Base-by-base conservation (phyloP, 2,888 invertebrate species). In the Eupithecia subumbrata region DNA sequence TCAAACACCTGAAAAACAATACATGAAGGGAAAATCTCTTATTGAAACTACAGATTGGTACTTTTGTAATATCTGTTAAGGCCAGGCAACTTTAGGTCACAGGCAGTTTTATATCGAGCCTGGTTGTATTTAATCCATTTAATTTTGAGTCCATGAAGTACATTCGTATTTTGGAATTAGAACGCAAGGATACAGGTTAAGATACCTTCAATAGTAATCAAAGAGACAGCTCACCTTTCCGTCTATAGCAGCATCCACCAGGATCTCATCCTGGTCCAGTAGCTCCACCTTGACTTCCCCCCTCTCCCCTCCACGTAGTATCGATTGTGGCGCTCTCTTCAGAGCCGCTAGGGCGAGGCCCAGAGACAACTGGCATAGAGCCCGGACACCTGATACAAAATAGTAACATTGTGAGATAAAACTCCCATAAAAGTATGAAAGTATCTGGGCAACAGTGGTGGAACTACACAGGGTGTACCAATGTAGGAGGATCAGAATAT, bases 191-290 rank as follows among this genome's bases (percentile, higher is more conserved):
- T n/a, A 30, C 30, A 30, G 30, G 30, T 30, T 30, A 30, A 30
- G 30, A 30, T 30, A 30, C 30, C 30, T 30, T 30, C 30, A 30
- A 30, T 30, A 37, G 37, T 37, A 25, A 11, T 25, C 12, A 25
- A 25, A 34, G 16, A 34, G 25, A 34, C 63, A 22, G 25, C 14
- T 76, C 43, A 94, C 95, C 89, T 96, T 96, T 72, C 96, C 96
- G 64, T 97, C 96, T 67, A 98, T 96, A 1, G 98, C 98, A 9
- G 96, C 95, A 84, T 98, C 98, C 1, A 98, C 95, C 0, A 98
- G 92, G 78, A 96, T 93, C 84, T 98, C 98, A 86, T 98, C 98
- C 80, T 97, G 97, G 82, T 97, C 97, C 63, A 96, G 93, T 40
- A 92, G 83, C 72, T 93, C 88, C 1, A 86, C 82, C 12, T 85